phyloP scores from a whole-genome alignment of 2,888 invertebrate species.

The Netelia inedita region DNA sequence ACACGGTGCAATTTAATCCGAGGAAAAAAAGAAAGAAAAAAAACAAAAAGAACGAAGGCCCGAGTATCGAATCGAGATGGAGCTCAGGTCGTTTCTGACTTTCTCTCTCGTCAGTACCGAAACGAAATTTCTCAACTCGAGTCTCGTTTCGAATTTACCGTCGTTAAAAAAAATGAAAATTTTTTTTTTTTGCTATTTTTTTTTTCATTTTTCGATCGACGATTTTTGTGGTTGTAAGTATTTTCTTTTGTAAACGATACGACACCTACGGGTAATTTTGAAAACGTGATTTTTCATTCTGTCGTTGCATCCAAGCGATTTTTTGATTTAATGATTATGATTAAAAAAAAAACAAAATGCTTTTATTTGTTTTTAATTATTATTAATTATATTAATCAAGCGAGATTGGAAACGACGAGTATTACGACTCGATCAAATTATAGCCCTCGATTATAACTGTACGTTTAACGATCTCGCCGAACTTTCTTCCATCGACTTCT shows the following conservation, averaged over 20 bases:
- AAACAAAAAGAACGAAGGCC: neutral
- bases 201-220: too few species aligned
- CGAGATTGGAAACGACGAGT: neutral
- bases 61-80: constrained; percentile 11
- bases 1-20: constrained; percentile 1
- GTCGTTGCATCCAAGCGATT: too few species aligned
- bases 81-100: neutral
- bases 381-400: constrained; percentile 2
- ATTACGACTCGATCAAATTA: constrained; percentile 4
- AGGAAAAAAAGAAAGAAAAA: neutral
- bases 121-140: neutral
- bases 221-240: neutral
- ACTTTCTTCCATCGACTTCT: constrained; percentile 23
- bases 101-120: neutral
- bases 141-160: neutral
- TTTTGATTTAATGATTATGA: too few species aligned
- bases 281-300: too few species aligned
- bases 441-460: constrained; percentile 11
- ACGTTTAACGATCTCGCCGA: constrained; percentile 26
- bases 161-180: too few species aligned
- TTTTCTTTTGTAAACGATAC: neutral
- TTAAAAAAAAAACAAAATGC: too few species aligned
- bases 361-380: neutral
- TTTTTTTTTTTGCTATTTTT: too few species aligned
- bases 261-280: too few species aligned